Evolutionary conservation across 2,888 invertebrate genomes (phyloP).

Genomic region (Folsomia manolachei): DNA sequence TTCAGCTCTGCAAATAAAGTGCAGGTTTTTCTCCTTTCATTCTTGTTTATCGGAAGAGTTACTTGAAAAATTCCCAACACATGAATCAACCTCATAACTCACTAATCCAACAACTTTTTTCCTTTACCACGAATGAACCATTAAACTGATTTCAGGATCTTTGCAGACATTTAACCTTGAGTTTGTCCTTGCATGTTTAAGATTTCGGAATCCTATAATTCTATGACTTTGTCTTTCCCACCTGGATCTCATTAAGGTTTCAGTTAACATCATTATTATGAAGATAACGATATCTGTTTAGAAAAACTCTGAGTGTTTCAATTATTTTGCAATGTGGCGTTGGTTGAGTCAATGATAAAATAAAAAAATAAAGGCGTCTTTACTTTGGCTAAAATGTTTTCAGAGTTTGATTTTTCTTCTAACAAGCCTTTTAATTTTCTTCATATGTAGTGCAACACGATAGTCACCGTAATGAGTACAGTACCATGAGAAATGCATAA

Average conservation of each 20-base stretch:
- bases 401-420: no score
- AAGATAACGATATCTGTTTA: not conserved
- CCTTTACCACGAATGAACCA: not conserved
- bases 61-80: not conserved
- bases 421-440: no score
- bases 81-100: not conserved
- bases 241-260: not conserved
- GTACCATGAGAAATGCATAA: constrained; percentile 8
- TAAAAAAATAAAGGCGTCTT: not conserved
- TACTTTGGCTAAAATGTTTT: not conserved
- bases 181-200: not conserved
- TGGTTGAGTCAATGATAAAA: not conserved
- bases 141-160: not conserved
- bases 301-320: not conserved
- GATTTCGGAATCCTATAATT: not conserved
- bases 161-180: not conserved
- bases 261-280: not conserved
- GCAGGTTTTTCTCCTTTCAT: no score
- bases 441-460: no score
- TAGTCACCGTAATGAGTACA: not conserved
- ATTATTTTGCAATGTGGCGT: no score
- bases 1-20: no score
- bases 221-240: not conserved
- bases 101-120: not conserved
- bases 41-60: not conserved